These are phyloP conservation scores for Drosophila prostipennis DNA, from an alignment of 2,888 invertebrate species.

Conservation along the genomic window DNA sequence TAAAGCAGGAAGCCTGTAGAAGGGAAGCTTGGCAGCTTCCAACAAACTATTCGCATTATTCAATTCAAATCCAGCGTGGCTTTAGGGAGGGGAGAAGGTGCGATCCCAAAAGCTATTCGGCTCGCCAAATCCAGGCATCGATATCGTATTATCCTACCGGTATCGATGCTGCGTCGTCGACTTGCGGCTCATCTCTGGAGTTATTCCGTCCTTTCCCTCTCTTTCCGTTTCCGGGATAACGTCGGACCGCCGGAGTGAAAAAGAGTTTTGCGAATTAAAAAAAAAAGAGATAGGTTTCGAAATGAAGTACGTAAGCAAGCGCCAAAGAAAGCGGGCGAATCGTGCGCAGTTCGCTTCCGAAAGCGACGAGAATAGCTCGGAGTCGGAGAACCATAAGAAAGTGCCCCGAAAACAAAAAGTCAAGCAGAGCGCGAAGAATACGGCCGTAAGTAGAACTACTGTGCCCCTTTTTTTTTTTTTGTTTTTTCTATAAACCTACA, in stretches of 20 bases:
- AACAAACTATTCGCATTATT: not conserved
- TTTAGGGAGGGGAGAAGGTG: not conserved
- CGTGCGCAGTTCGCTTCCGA: not conserved
- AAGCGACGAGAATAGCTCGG: not conserved
- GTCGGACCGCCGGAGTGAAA: not conserved
- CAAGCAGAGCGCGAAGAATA: not conserved
- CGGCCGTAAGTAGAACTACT: not conserved
- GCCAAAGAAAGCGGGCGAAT: not conserved
- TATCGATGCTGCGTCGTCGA: not conserved
- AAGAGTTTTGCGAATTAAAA: not conserved
- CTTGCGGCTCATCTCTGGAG: not conserved
- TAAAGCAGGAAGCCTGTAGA: too few species aligned
- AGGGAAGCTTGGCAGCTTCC: too few species aligned
- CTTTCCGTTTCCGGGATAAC: not conserved
- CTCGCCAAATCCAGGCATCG: not conserved
- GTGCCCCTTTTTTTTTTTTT: not conserved
- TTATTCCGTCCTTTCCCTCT: not conserved
- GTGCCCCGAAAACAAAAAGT: not conserved
- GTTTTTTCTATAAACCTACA: not conserved
- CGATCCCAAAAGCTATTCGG: not conserved
- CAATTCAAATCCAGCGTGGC: not conserved
- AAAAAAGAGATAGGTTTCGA: not conserved
- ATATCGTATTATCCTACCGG: constrained; percentile 3
- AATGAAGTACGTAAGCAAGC: constrained; percentile 5
- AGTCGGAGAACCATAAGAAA: not conserved